Conservation (phyloP, 1,140 invertebrate species). For the Zelostemma sp. region DNA sequence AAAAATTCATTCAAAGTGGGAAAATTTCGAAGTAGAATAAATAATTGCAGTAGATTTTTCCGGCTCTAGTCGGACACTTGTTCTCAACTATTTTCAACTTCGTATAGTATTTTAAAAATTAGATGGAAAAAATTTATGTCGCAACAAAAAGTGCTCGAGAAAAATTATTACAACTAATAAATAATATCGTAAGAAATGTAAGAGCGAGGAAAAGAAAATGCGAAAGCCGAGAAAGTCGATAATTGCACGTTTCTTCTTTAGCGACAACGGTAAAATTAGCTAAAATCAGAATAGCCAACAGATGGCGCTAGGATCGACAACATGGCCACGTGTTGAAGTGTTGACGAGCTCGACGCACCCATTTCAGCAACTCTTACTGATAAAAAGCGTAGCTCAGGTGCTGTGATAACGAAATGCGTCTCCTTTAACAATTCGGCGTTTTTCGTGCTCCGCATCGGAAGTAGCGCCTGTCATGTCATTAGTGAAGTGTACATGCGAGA, state of each 20-base stretch:
- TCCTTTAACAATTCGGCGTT: conserved; percentile 10
- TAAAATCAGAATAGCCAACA: conserved; percentile 4
- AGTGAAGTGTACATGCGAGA: conserved; percentile 51
- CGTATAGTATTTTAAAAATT: no score
- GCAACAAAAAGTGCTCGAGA: no score
- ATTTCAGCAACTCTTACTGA: conserved; percentile 7
- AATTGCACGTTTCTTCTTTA: conserved; percentile 46
- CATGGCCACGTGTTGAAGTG: conserved; percentile 65
- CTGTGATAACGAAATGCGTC: neutral
- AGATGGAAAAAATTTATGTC: no score
- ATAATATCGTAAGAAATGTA: no score
- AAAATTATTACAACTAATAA: no score
- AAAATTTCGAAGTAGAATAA: conserved; percentile 39
- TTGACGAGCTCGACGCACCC: conserved; percentile 46
- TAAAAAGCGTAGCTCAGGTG: conserved; percentile 8
- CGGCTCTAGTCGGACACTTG: no score
- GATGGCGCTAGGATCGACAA: conserved; percentile 54
- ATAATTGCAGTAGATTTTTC: neutral
- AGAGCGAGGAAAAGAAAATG: no score
- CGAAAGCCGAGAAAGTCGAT: no score
- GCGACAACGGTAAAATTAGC: conserved; percentile 22
- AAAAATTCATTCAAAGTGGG: conserved; percentile 49
- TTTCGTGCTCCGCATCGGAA: neutral
- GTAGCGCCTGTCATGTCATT: conserved; percentile 14
- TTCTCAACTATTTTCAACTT: no score